Evolutionary conservation across 2,113 vertebrate species (phyloP).

Genomic region (Elephantulus edwardii): DNA sequence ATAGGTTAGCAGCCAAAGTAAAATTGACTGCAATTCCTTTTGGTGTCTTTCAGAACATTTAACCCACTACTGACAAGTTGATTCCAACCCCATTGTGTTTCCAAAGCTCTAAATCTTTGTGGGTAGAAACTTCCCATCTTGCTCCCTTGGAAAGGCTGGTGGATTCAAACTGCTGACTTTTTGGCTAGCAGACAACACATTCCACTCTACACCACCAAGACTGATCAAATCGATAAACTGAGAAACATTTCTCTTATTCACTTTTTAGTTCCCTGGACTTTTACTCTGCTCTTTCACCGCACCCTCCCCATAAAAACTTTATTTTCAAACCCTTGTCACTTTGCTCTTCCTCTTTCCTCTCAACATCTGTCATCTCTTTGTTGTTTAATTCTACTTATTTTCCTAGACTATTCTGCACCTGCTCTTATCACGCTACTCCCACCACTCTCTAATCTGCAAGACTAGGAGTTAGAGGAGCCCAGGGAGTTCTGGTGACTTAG

Average conservation of each 20-base stretch:
- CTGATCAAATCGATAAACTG: neutral
- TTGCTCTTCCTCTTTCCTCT: neutral
- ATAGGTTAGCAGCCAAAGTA: neutral
- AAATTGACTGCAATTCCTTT: neutral
- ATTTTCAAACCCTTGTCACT: neutral
- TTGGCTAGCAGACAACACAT: too few species aligned
- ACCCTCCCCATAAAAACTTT: neutral
- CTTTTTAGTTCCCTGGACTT: neutral
- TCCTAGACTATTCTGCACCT: neutral
- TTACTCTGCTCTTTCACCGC: neutral
- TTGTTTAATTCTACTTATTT: neutral
- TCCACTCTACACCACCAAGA: too few species aligned
- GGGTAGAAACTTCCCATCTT: too few species aligned
- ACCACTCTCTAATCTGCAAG: neutral
- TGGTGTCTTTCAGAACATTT: neutral
- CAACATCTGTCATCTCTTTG: neutral
- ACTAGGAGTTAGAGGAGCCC: too few species aligned
- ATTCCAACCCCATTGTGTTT: too few species aligned
- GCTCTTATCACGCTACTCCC: neutral
- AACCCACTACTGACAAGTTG: too few species aligned
- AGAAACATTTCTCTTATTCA: neutral
- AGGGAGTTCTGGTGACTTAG: too few species aligned
- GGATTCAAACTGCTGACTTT: too few species aligned
- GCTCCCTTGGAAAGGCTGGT: too few species aligned
- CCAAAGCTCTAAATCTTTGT: too few species aligned